phyloP scores from a whole-genome alignment of 2,797 vertebrate genomes.

The Channallabes apus region DNA sequence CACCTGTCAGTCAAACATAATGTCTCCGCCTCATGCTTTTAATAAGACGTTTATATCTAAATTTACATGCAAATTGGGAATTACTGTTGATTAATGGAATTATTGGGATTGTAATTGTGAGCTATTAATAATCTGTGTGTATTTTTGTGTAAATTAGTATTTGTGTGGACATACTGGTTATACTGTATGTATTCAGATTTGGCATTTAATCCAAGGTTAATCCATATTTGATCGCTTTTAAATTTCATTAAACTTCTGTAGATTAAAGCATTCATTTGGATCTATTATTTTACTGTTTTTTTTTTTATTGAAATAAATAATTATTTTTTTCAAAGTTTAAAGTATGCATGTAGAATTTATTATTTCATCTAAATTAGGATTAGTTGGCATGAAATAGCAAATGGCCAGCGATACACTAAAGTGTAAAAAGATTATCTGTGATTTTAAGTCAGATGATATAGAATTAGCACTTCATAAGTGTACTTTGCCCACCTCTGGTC shows the following conservation, averaged over 20 bases:
- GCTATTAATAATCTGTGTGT: background rate
- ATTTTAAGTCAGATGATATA: too few relatives aligned
- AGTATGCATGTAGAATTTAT: too few relatives aligned
- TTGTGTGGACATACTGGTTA: background rate
- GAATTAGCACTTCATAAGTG: background rate
- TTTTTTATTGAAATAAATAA: too few relatives aligned
- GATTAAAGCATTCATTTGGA: background rate
- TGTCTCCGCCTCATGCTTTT: background rate
- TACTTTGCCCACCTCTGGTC: background rate
- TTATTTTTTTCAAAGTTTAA: too few relatives aligned
- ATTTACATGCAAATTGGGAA: background rate
- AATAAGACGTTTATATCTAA: background rate
- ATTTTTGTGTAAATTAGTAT: background rate
- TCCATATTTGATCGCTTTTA: too few relatives aligned
- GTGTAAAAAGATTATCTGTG: too few relatives aligned
- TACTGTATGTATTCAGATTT: too few relatives aligned
- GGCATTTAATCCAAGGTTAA: too few relatives aligned
- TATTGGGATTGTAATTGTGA: background rate
- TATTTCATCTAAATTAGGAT: too few relatives aligned
- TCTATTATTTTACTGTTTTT: too few relatives aligned
- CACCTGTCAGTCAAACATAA: slow-evolving; percentile 18
- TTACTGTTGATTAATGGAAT: background rate
- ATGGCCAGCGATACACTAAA: too few relatives aligned
- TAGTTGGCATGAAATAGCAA: too few relatives aligned
- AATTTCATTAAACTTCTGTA: background rate